Conservation (phyloP, 1,140 invertebrate genomes). For the Drosophila quadrilineata region DNA sequence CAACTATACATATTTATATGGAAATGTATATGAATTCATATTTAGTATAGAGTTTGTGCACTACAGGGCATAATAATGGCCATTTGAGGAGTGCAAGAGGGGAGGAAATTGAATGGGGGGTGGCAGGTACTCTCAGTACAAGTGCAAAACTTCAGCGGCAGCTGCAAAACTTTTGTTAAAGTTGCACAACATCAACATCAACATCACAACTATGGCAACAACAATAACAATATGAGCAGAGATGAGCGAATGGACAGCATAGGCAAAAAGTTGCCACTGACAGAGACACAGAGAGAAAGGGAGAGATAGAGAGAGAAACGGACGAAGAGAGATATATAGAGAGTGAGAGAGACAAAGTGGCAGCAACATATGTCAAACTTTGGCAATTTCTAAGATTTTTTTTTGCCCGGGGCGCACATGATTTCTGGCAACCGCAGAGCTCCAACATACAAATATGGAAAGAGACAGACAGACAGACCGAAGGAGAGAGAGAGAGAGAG, state of each 20-base stretch:
- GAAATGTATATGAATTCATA: background rate
- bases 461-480: background rate
- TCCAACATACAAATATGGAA: too few species aligned
- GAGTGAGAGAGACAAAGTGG: slow-evolving; percentile 8
- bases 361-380: slow-evolving; percentile 70
- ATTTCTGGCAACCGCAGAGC: slow-evolving; percentile 50
- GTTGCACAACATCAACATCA: slow-evolving; percentile 49
- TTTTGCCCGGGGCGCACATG: slow-evolving; percentile 36
- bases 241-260: background rate
- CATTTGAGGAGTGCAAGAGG: slow-evolving; percentile 44
- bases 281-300: background rate
- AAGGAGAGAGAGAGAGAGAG: background rate
- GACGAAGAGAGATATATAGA: slow-evolving; percentile 1
- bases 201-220: slow-evolving; percentile 7
- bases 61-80: slow-evolving; percentile 40
- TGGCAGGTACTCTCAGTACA: too few species aligned
- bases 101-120: slow-evolving; percentile 1
- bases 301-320: background rate
- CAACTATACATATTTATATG: background rate
- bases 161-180: slow-evolving; percentile 62
- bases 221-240: slow-evolving; percentile 16
- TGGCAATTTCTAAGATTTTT: slow-evolving; percentile 64
- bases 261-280: too few species aligned
- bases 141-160: slow-evolving; percentile 49
- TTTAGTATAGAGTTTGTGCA: background rate